These are phyloP conservation scores for Euura saliciscinereae DNA, from an alignment of 1,140 invertebrate genomes.

Conservation along the genomic window DNA sequence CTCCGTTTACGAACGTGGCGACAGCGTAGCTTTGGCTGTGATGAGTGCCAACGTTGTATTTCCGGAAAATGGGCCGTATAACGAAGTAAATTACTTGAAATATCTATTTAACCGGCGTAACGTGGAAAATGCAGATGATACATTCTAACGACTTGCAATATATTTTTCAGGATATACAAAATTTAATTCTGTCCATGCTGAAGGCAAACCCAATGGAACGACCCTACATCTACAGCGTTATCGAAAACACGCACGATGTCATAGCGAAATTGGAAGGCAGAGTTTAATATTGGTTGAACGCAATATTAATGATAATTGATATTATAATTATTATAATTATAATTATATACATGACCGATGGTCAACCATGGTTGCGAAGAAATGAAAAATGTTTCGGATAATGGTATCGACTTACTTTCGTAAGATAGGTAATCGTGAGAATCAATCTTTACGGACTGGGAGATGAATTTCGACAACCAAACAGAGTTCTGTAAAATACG, in stretches of 20 bases:
- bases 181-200: slow-evolving; percentile 74
- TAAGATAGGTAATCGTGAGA: too few species aligned
- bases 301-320: too few species aligned
- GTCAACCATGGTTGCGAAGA: too few species aligned
- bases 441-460: too few species aligned
- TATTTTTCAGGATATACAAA: slow-evolving; percentile 69
- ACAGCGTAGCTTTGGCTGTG: slow-evolving; percentile 86
- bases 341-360: too few species aligned
- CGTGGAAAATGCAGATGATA: background rate
- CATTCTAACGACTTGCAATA: slow-evolving; percentile 5
- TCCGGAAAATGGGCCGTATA: slow-evolving; percentile 72
- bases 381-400: too few species aligned
- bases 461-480: too few species aligned
- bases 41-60: slow-evolving; percentile 78
- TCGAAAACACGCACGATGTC: slow-evolving; percentile 66
- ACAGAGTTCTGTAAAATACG: too few species aligned
- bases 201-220: slow-evolving; percentile 78
- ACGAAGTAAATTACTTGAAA: slow-evolving; percentile 58
- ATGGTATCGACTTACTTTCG: too few species aligned
- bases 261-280: slow-evolving; percentile 61
- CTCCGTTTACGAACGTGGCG: slow-evolving; percentile 82
- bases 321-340: too few species aligned
- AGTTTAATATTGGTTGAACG: slow-evolving; percentile 43
- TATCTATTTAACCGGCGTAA: background rate
- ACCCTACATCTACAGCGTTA: slow-evolving; percentile 74